phyloP scores from a whole-genome alignment of 2,888 invertebrate species.

The Himalopsyche kuldschensis region DNA sequence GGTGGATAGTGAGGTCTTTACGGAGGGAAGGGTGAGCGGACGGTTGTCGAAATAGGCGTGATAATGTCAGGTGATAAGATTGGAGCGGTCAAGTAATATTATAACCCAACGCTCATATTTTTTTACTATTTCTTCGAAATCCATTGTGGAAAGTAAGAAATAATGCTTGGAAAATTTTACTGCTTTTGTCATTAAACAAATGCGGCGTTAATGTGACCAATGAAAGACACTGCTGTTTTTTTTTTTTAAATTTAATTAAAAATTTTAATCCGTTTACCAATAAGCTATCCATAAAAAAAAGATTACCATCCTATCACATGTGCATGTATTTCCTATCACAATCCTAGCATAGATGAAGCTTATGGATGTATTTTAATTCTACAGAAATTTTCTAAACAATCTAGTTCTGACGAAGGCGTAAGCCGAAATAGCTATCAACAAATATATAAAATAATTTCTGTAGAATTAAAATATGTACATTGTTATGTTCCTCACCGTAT shows the following conservation, averaged over 20 bases:
- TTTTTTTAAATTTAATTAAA: neutral
- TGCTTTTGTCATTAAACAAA: constrained; percentile 1
- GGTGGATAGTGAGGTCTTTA: constrained; percentile 43
- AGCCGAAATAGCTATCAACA: too few species aligned
- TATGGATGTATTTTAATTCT: too few species aligned
- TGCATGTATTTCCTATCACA: too few species aligned
- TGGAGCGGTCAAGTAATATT: constrained; percentile 32
- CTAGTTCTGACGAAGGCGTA: too few species aligned
- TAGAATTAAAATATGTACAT: too few species aligned
- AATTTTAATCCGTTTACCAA: too few species aligned
- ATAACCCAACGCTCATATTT: constrained; percentile 20
- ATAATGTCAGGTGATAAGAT: constrained; percentile 39
- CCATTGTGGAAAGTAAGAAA: neutral
- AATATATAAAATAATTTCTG: too few species aligned
- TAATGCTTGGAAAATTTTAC: neutral
- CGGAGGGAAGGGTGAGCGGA: constrained; percentile 53
- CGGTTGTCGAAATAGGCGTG: constrained; percentile 62
- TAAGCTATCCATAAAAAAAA: too few species aligned
- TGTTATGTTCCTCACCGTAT: too few species aligned
- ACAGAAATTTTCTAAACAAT: too few species aligned
- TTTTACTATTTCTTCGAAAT: constrained; percentile 29
- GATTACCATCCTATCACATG: too few species aligned
- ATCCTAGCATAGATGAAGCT: too few species aligned
- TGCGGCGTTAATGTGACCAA: neutral
- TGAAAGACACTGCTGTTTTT: neutral